phyloP scores from a whole-genome alignment of 2,113 vertebrate species.

The Merops nubicus region DNA sequence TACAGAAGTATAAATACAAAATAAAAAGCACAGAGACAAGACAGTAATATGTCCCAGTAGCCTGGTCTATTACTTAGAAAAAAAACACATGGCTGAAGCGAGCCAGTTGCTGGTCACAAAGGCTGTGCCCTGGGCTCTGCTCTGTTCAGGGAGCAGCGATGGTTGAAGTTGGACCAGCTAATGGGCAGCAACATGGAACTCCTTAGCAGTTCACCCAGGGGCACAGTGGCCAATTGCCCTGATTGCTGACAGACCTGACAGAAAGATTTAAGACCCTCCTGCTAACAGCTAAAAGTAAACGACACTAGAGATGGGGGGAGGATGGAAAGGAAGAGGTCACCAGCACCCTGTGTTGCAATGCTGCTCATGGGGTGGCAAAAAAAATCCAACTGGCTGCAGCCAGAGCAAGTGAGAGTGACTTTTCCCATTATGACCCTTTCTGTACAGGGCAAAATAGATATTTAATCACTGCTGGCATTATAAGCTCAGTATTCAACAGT shows the following conservation, averaged over 20 bases:
- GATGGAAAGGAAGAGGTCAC: neutral
- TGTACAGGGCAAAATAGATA: neutral
- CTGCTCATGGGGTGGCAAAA: neutral
- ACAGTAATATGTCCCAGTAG: neutral
- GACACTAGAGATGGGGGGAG: too few relatives aligned
- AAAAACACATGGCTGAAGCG: fast-evolving
- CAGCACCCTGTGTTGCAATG: neutral
- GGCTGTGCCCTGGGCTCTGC: neutral
- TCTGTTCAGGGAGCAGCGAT: neutral
- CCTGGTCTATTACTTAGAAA: neutral
- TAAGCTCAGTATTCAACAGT: neutral
- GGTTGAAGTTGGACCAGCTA: neutral
- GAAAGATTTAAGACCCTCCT: neutral
- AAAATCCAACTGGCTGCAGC: neutral
- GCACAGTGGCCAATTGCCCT: neutral
- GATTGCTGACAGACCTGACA: neutral
- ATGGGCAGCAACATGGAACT: neutral
- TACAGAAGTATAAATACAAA: neutral
- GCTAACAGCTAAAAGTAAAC: neutral
- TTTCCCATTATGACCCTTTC: neutral
- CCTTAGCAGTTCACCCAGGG: neutral
- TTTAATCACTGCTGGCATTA: neutral
- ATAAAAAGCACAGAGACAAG: neutral
- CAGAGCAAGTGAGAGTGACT: neutral
- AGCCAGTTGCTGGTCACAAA: neutral